These are phyloP conservation scores for Pterocles gutturalis DNA, from an alignment of 2,113 vertebrate species.

Conservation along the genomic window DNA sequence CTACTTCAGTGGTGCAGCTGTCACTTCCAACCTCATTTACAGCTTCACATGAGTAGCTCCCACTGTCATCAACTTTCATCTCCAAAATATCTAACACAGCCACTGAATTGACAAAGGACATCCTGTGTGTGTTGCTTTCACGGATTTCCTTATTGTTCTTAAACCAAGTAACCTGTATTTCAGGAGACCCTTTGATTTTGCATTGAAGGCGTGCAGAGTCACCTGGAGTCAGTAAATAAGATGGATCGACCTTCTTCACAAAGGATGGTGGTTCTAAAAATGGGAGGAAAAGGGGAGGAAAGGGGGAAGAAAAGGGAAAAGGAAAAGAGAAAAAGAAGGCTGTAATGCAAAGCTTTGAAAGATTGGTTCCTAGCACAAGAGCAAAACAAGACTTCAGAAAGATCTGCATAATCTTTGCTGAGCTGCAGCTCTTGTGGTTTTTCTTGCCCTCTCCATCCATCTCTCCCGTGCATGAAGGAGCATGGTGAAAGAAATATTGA, in stretches of 20 bases:
- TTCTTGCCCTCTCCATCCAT: not conserved
- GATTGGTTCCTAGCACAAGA: not conserved
- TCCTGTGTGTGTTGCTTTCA: slow-evolving; percentile 87
- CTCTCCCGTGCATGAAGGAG: not conserved
- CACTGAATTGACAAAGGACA: slow-evolving; percentile 86
- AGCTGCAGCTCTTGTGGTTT: not conserved
- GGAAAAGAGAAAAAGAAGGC: slow-evolving; percentile 11
- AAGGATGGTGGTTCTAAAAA: slow-evolving; percentile 92
- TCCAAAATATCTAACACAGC: slow-evolving; percentile 87
- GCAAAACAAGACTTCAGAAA: not conserved
- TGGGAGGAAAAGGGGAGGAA: not conserved
- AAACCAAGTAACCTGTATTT: slow-evolving; percentile 94
- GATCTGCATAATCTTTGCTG: not conserved
- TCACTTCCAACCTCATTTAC: slow-evolving; percentile 94
- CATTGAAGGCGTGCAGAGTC: slow-evolving; percentile 90
- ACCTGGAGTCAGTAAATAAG: slow-evolving; percentile 93
- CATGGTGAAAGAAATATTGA: not conserved
- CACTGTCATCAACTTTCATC: slow-evolving; percentile 88
- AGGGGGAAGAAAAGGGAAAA: not conserved
- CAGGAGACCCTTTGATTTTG: slow-evolving; percentile 92
- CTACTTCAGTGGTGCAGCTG: slow-evolving; percentile 87
- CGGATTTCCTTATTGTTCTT: slow-evolving; percentile 92
- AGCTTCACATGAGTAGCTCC: slow-evolving; percentile 93
- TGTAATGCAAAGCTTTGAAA: slow-evolving; percentile 47
- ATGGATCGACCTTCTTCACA: slow-evolving; percentile 93